A percentile compares a stretch with the other conserved stretches of the same genome.
Conservation (phyloP, 2,113 vertebrate species). For the Anguilla japonica region DNA sequence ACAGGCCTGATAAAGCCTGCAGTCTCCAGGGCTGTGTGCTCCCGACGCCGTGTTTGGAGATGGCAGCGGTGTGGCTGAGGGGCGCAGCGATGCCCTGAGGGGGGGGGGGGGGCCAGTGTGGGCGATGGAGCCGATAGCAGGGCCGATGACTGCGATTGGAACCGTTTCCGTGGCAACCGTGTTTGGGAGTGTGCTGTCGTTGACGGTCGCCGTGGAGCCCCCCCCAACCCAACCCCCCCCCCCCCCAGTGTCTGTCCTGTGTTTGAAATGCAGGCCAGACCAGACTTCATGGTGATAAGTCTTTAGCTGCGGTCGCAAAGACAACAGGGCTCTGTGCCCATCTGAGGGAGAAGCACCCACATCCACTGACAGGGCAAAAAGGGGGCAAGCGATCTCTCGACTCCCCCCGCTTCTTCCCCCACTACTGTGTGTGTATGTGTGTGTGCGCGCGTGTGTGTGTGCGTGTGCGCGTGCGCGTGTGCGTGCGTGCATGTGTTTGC, state of each 20-base stretch:
- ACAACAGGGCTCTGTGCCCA: not conserved
- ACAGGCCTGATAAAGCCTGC: not conserved
- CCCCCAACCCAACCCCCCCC: constrained; percentile 19
- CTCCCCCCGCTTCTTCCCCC: not conserved
- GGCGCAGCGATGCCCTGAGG: not conserved
- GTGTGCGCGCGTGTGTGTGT: not conserved
- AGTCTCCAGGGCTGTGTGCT: not conserved
- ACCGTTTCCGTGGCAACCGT: not conserved
- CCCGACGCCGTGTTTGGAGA: not conserved
- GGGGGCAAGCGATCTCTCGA: not conserved
- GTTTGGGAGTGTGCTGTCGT: not conserved
- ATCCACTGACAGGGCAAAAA: not conserved
- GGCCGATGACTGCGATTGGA: not conserved
- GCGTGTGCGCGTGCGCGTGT: too few relatives aligned
- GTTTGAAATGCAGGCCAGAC: constrained; percentile 54
- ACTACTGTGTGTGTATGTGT: not conserved
- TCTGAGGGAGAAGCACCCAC: not conserved
- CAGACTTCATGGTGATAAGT: constrained; percentile 46
- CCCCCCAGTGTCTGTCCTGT: constrained; percentile 10
- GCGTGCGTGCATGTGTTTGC: not conserved
- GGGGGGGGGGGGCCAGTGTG: not conserved
- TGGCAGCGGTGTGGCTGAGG: not conserved
- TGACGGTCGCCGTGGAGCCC: constrained; percentile 36
- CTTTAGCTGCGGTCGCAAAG: constrained; percentile 43
- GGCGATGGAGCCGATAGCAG: not conserved